Evolutionary conservation across 2,113 vertebrate species (phyloP).

Genomic region (Cavia aperea): DNA sequence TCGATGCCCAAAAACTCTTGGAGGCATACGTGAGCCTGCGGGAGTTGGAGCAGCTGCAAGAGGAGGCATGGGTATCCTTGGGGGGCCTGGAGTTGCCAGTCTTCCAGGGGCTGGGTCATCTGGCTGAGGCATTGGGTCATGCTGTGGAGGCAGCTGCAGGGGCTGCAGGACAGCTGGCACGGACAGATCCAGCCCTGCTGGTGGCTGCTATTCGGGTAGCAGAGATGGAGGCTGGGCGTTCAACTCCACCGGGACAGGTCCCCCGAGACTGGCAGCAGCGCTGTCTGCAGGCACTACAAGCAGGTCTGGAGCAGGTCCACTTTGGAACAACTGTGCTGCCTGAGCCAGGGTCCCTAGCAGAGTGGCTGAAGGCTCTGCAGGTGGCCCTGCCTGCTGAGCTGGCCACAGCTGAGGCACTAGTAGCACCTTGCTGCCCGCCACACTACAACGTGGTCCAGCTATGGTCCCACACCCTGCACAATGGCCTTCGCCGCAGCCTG

Average conservation of each 20-base stretch:
- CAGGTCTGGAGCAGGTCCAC: constrained; percentile 68
- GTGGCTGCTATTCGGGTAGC: constrained; percentile 92
- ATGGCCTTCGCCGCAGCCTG: constrained; percentile 81
- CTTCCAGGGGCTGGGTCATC: constrained; percentile 84
- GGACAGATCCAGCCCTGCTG: constrained; percentile 86
- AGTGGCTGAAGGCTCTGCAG: constrained; percentile 85
- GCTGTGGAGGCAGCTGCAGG: constrained; percentile 82
- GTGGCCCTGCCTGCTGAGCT: constrained; percentile 84
- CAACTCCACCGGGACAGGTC: constrained; percentile 79
- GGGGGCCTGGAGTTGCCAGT: constrained; percentile 59
- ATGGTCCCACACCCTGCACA: constrained; percentile 85
- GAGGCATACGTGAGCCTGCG: constrained; percentile 88
- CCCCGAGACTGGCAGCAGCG: constrained; percentile 88
- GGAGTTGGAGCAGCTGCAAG: constrained; percentile 88
- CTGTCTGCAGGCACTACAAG: constrained; percentile 86
- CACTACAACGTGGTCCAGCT: constrained; percentile 84
- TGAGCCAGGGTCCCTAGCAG: constrained; percentile 79
- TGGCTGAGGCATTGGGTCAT: constrained; percentile 85
- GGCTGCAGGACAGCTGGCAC: constrained; percentile 74
- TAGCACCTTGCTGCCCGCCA: constrained; percentile 91
- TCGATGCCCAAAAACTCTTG: constrained; percentile 82
- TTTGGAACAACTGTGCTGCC: constrained; percentile 38
- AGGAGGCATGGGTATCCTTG: constrained; percentile 85
- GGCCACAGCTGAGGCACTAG: constrained; percentile 83
- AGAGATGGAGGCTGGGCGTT: constrained; percentile 88